These are phyloP conservation scores for Microtus oregoni DNA, from an alignment of 2,113 vertebrate genomes.

Conservation along the genomic window DNA sequence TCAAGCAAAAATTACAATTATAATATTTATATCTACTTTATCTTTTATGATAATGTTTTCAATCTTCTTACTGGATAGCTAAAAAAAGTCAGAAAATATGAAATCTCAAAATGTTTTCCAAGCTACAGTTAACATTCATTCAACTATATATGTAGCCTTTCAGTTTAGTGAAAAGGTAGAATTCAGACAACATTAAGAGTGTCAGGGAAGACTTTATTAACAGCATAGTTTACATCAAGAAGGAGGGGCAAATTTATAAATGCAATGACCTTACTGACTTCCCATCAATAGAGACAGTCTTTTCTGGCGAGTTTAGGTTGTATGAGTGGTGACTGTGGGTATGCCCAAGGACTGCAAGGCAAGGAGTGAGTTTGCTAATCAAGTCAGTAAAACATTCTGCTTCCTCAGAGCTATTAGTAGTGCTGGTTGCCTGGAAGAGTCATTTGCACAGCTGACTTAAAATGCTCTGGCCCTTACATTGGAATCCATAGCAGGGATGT, in stretches of 20 bases:
- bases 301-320: neutral
- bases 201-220: neutral
- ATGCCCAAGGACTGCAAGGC: neutral
- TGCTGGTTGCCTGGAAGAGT: neutral
- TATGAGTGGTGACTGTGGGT: neutral
- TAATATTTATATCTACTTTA: too few relatives aligned
- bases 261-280: neutral
- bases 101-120: neutral
- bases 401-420: neutral
- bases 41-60: neutral
- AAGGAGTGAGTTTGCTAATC: neutral
- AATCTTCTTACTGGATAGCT: neutral
- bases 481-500: neutral
- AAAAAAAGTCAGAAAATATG: neutral
- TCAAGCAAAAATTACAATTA: too few relatives aligned
- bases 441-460: neutral
- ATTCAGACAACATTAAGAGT: neutral
- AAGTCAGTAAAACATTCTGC: neutral
- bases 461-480: neutral
- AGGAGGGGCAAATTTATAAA: neutral
- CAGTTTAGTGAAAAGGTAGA: neutral
- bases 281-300: neutral
- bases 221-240: neutral
- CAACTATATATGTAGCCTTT: neutral
- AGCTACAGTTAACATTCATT: neutral